Evolutionary conservation across 1,140 invertebrate species (phyloP).

Genomic region (Limonius californicus): DNA sequence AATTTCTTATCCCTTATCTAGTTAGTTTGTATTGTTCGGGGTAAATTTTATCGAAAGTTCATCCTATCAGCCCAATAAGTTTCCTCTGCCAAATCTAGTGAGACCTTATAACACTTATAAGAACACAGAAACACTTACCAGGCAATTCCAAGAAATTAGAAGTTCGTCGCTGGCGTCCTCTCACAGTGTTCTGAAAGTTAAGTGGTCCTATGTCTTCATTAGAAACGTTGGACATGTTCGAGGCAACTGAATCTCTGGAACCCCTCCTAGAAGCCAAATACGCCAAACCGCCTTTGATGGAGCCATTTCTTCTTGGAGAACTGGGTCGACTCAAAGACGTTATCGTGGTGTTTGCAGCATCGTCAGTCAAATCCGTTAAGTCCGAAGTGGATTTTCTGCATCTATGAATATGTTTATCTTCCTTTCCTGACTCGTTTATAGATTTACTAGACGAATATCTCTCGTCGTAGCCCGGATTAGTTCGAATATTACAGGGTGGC

Average conservation of each 20-base stretch:
- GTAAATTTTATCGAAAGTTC: too few relatives aligned
- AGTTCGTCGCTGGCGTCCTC: conserved; percentile 69
- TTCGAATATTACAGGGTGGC: conserved; percentile 38
- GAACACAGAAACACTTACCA: conserved; percentile 53
- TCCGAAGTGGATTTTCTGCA: conserved; percentile 70
- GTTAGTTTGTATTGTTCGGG: too few relatives aligned
- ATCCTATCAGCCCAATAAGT: too few relatives aligned
- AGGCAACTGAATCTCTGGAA: conserved; percentile 63
- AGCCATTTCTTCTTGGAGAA: conserved; percentile 56
- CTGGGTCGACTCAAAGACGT: conserved; percentile 59
- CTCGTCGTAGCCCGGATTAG: conserved; percentile 43
- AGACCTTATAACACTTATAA: too few relatives aligned
- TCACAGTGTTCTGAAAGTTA: conserved; percentile 69
- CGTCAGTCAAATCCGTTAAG: conserved; percentile 61
- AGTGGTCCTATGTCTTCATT: conserved; percentile 75
- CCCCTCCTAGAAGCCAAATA: conserved; percentile 72
- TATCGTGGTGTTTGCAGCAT: conserved; percentile 56
- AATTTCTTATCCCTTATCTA: too few relatives aligned
- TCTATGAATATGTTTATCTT: conserved; percentile 33
- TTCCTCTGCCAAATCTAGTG: too few relatives aligned
- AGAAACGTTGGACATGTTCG: conserved; percentile 64
- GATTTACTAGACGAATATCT: conserved; percentile 39
- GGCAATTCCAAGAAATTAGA: conserved; percentile 85
- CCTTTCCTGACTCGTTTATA: conserved; percentile 34
- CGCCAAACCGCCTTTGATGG: conserved; percentile 66